A percentile compares a stretch with the other conserved stretches of the same genome.
Evolutionary conservation across 1,140 invertebrate species (phyloP).

Genomic region (Pomacea maculata): DNA sequence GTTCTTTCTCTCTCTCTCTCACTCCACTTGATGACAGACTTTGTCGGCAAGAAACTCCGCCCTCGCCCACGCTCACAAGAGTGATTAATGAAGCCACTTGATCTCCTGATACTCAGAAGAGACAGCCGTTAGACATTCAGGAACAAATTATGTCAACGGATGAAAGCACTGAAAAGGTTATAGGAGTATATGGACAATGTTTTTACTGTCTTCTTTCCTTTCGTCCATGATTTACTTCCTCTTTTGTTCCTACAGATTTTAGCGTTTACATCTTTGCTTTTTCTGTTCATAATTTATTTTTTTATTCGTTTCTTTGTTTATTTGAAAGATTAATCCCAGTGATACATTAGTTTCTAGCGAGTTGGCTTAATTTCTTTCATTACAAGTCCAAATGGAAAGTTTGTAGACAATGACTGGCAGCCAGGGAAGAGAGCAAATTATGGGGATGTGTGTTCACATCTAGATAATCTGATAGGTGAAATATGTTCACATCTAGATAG

Average conservation of each 20-base stretch:
- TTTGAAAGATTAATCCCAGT: background rate
- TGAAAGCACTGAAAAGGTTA: background rate
- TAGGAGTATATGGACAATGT: background rate
- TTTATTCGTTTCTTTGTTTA: background rate
- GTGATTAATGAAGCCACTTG: background rate
- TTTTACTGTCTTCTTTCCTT: background rate
- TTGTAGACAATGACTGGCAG: too few species aligned
- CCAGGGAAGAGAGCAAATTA: too few species aligned
- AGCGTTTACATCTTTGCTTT: background rate
- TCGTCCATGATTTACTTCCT: background rate
- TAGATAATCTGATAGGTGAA: too few species aligned
- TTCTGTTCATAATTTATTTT: background rate
- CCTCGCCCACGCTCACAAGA: background rate
- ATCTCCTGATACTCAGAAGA: background rate
- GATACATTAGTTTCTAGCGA: background rate
- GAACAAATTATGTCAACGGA: background rate
- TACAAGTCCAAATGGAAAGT: background rate
- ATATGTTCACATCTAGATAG: too few species aligned
- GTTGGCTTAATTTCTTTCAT: background rate
- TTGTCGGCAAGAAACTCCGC: background rate
- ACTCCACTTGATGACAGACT: background rate
- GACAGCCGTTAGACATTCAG: background rate
- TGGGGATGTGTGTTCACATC: too few species aligned
- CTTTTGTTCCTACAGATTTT: conserved; percentile 14
- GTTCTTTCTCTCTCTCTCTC: background rate